Percentiles rank a stretch among this genome's conserved stretches.
Evolutionary conservation across 2,888 invertebrate genomes (phyloP).

Genomic region (Eurytoma californica): DNA sequence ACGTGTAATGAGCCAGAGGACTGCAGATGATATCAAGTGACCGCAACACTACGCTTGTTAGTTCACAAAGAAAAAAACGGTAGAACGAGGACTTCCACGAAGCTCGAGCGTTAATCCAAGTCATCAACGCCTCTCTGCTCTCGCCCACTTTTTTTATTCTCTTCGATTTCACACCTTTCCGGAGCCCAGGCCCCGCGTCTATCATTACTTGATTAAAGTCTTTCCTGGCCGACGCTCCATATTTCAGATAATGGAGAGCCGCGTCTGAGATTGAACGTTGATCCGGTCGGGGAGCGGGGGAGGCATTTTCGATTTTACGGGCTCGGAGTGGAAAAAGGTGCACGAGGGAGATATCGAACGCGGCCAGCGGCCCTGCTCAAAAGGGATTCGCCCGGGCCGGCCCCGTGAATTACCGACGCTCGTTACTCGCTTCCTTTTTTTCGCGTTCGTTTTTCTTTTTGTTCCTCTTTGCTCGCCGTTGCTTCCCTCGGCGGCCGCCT

Average conservation of each 20-base stretch:
- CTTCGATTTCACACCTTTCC: slow-evolving; percentile 11
- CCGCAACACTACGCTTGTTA: slow-evolving; percentile 2
- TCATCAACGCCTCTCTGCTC: background rate
- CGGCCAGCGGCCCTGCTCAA: slow-evolving; percentile 31
- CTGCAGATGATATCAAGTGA: background rate
- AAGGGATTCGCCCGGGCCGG: slow-evolving; percentile 37
- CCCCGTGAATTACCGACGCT: slow-evolving; percentile 47
- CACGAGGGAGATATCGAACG: slow-evolving; percentile 21
- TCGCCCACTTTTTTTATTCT: background rate
- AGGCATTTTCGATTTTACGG: slow-evolving; percentile 46
- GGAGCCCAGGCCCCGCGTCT: background rate
- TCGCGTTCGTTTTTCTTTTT: background rate
- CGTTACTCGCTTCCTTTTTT: slow-evolving; percentile 8
- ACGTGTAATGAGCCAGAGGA: slow-evolving; percentile 3
- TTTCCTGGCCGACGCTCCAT: background rate
- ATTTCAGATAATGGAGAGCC: slow-evolving; percentile 39
- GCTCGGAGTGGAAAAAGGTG: background rate
- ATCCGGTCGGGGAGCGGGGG: background rate
- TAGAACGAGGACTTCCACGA: background rate
- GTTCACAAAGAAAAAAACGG: slow-evolving; percentile 1
- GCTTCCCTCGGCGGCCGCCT: background rate
- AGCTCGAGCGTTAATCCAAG: slow-evolving; percentile 8
- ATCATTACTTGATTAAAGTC: slow-evolving; percentile 49
- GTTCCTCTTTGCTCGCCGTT: background rate
- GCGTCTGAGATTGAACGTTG: slow-evolving; percentile 1